Evolutionary conservation across 2,888 invertebrate genomes (phyloP).

Genomic region (Eulithis testata): DNA sequence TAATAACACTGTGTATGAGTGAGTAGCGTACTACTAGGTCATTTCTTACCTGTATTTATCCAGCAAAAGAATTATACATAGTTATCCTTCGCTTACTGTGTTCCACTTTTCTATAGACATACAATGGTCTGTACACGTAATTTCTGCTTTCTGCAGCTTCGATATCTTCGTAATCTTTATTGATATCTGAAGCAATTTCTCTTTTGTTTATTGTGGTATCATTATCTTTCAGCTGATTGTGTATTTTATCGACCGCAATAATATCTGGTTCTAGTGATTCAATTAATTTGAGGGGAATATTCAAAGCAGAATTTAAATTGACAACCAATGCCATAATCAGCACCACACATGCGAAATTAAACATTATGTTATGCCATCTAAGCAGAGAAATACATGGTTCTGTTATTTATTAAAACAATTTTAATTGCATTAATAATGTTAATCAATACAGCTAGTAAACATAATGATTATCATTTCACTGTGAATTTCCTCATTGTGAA

Average conservation of each 20-base stretch:
- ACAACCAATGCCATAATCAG: slow-evolving; percentile 3
- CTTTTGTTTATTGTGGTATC: slow-evolving; percentile 20
- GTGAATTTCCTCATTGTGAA: slow-evolving; percentile 13
- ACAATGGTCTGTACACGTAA: slow-evolving; percentile 70
- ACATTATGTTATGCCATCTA: slow-evolving; percentile 18
- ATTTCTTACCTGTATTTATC: slow-evolving; percentile 49
- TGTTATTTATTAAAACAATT: slow-evolving; percentile 20
- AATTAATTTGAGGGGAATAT: slow-evolving; percentile 19
- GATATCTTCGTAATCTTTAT: slow-evolving; percentile 47
- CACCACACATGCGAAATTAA: slow-evolving; percentile 5
- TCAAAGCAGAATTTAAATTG: slow-evolving; percentile 14
- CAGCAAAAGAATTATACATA: slow-evolving; percentile 76
- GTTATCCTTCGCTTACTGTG: slow-evolving; percentile 73
- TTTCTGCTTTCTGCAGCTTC: slow-evolving; percentile 61
- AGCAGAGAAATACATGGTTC: slow-evolving; percentile 1
- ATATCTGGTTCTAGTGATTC: background rate
- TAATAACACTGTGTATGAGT: background rate
- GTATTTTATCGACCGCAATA: slow-evolving; percentile 16
- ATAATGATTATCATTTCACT: slow-evolving; percentile 13
- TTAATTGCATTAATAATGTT: slow-evolving; percentile 17
- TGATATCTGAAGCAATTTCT: slow-evolving; percentile 11
- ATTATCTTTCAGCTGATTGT: background rate
- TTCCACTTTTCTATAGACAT: slow-evolving; percentile 70
- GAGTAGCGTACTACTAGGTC: background rate
- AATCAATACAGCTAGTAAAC: slow-evolving; percentile 13